Conservation (phyloP, 2,888 invertebrate genomes). For the Pilophorus perplexus region DNA sequence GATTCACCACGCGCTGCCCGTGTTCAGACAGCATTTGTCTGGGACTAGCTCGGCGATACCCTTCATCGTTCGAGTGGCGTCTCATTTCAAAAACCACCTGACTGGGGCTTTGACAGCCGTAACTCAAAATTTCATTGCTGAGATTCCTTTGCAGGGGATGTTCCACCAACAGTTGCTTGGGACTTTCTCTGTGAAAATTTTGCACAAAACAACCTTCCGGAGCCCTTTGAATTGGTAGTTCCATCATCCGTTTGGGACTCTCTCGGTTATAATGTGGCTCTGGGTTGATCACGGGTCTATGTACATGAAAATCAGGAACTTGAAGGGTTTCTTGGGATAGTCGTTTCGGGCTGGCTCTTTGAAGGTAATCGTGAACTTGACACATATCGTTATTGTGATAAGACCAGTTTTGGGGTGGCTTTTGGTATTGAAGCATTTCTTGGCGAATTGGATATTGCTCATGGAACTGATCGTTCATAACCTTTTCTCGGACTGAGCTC, state of each 20-base stretch:
- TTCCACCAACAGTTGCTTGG: slow-evolving; percentile 24
- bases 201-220: background rate
- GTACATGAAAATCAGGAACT: slow-evolving; percentile 33
- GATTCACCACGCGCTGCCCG: slow-evolving; percentile 31
- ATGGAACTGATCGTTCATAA: slow-evolving; percentile 23
- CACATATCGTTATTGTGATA: slow-evolving; percentile 19
- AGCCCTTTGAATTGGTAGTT: slow-evolving; percentile 11
- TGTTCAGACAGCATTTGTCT: slow-evolving; percentile 35
- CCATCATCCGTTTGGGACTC: slow-evolving; percentile 32
- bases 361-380: slow-evolving; percentile 20
- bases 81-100: slow-evolving; percentile 29
- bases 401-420: slow-evolving; percentile 14
- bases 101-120: slow-evolving; percentile 35
- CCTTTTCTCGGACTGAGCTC: slow-evolving; percentile 29
- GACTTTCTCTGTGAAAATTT: slow-evolving; percentile 18
- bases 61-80: slow-evolving; percentile 31
- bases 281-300: slow-evolving; percentile 3
- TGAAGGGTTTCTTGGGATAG: slow-evolving; percentile 21
- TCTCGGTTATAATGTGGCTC: slow-evolving; percentile 19
- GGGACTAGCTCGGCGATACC: slow-evolving; percentile 21
- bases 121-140: slow-evolving; percentile 35
- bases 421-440: background rate
- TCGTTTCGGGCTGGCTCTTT: slow-evolving; percentile 30
- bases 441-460: background rate
- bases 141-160: slow-evolving; percentile 23